Base-by-base conservation (phyloP, 2,113 vertebrate genomes). In the Lophochroa leadbeateri region DNA sequence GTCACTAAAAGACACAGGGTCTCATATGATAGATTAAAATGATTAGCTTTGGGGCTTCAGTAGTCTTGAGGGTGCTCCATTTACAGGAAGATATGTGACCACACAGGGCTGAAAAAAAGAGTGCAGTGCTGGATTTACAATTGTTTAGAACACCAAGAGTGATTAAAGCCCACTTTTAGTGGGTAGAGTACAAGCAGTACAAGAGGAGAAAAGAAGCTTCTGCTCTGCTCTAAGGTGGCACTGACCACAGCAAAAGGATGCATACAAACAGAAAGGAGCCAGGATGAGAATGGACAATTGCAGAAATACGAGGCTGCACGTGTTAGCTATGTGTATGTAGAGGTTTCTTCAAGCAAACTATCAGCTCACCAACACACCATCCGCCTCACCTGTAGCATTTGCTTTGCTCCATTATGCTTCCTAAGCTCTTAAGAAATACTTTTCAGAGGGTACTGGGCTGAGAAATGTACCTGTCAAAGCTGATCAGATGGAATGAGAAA, bases 261-360 rank as follows among this genome's bases (percentile, higher is more conserved):
- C 29, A 49, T 24, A 35, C 29, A 49, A 46, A 31, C 0, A 3
- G 55, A 35, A 84, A 46, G 17, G 41, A 57, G 64, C 17, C 35
- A 64, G 23, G 68, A 60, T 31, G 43, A 52, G 18, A 44, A 43
- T 0, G 6, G 67, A 33, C 21, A 29, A 28, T 13, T 64, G 65
- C 11, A 39, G 72, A 35, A 52, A 79, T 31, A n/a, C 0, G 3
- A 72, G 27, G 50, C 39, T 75, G 68, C 58, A 46, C 0, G 0
- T 24, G 27, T 52, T 76, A 68, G 17, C 47, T 10, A 16, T 14
- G 47, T 41, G 27, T 55, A 67, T 31, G 69, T 47, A 27, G 6
- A 57, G 9, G 35, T 24, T n/a, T n/a, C n/a, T 70, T 49, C 47
- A 84, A 90, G 49, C 11, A 43, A 49, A 41, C 46, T 17, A 76